Evolutionary conservation across 2,888 invertebrate genomes (phyloP), one percentile per base, ranked within the genome.

Genomic region (Cerceris ruficornis): DNA sequence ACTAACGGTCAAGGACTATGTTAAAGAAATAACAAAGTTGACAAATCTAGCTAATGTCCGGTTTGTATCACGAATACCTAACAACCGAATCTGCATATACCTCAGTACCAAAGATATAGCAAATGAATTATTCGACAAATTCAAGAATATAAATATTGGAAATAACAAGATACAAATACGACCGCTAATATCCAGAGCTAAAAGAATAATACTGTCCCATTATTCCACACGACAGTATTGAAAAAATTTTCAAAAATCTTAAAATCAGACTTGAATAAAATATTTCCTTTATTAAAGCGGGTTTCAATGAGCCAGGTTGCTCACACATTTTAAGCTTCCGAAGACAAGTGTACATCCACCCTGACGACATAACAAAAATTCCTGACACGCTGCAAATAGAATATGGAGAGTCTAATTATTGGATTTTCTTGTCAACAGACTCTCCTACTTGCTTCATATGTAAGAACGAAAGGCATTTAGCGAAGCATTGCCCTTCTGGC

Each of bases 261-360:
- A 41, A 58, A 28, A 58, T 43, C 42, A 13, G 15, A 61, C 8
- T 61, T 42, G 14, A 61, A 61, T 52, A 5, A 52, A n/a, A 13
- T 7, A 28, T 28, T 28, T 28, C 28, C 28, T 28, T 28, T 28
- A 28, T 28, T 28, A 28, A 28, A 28, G 28, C 52, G 7, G 69
- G 71, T 9, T 46, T 75, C 7, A 17, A 50, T 2, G 69, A 69
- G 46, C 72, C 72, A 41, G 65, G 61, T 17, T 76, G 39, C 50
- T 46, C 60, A 41, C 80, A 83, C 43, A 75, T 79, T 4, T 50
- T 77, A 42, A 75, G 75, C 39, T 83, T 83, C 64, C 58, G 78
- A 17, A 61, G 77, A n/a, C 81, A 81, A 61, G 55, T 82, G 0
- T 81, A 81, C 28, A 68, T 85, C 0, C 64, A 71, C 8, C 76